Evolutionary conservation across 1,140 invertebrate species (phyloP).

Genomic region (Hetaerina americana): DNA sequence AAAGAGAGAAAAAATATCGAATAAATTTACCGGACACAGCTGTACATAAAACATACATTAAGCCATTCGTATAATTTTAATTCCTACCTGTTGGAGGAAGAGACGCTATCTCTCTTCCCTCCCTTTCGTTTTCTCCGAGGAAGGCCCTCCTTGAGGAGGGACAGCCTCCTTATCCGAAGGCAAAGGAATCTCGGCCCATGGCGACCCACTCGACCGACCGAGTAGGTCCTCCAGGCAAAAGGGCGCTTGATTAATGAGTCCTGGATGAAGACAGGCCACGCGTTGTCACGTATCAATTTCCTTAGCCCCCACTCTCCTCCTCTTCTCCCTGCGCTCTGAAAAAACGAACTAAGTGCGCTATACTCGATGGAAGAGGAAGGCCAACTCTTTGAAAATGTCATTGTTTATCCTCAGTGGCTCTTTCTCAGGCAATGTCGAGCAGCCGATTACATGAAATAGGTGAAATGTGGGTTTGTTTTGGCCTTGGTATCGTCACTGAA

Average conservation of each 20-base stretch:
- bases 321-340: too few relatives aligned
- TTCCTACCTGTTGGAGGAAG: background rate
- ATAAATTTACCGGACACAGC: background rate
- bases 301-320: too few relatives aligned
- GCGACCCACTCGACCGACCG: background rate
- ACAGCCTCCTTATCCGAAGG: too few relatives aligned
- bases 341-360: too few relatives aligned
- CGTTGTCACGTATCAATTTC: background rate
- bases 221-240: background rate
- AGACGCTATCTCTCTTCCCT: background rate
- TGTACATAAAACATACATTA: background rate
- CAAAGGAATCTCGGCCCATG: too few relatives aligned
- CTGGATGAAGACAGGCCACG: background rate
- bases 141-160: background rate
- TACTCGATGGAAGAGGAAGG: too few relatives aligned
- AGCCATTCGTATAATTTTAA: background rate
- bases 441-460: too few relatives aligned
- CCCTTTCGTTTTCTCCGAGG: background rate
- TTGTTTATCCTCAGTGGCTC: too few relatives aligned
- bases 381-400: too few relatives aligned
- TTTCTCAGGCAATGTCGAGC: too few relatives aligned
- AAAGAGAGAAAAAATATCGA: background rate
- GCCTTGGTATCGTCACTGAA: too few relatives aligned
- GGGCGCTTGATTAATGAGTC: background rate
- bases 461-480: too few relatives aligned